These are phyloP conservation scores for Calidris pugnax DNA, from an alignment of 2,113 vertebrate species.

Conservation along the genomic window DNA sequence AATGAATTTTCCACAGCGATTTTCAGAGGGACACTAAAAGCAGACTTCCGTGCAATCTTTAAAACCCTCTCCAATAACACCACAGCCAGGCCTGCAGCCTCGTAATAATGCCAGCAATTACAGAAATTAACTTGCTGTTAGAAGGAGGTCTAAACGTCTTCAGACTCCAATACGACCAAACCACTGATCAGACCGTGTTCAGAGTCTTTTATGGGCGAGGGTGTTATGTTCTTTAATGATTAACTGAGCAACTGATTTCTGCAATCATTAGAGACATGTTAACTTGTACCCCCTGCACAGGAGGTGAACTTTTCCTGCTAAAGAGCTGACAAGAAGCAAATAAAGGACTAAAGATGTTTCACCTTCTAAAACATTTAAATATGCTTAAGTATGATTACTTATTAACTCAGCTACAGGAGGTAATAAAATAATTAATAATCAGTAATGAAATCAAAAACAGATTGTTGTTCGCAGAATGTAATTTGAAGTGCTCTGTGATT, in stretches of 20 bases:
- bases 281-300: neutral
- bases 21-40: slow-evolving; percentile 16
- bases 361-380: slow-evolving; percentile 6
- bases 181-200: neutral
- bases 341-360: neutral
- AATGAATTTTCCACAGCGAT: neutral
- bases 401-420: neutral
- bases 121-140: slow-evolving; percentile 8
- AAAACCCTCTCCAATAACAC: neutral
- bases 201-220: neutral
- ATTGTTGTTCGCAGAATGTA: neutral
- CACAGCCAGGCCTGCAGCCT: neutral
- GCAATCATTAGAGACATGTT: neutral
- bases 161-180: neutral
- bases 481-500: neutral
- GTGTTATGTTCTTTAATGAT: neutral
- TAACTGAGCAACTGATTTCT: neutral
- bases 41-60: neutral
- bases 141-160: neutral
- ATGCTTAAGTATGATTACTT: neutral
- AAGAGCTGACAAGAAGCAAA: neutral
- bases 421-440: slow-evolving; percentile 52
- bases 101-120: neutral
- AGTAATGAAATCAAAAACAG: neutral
- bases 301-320: neutral